Evolutionary conservation across 2,888 invertebrate genomes (phyloP), one percentile per base, ranked within the genome.

Genomic region (Phalangium opilio): DNA sequence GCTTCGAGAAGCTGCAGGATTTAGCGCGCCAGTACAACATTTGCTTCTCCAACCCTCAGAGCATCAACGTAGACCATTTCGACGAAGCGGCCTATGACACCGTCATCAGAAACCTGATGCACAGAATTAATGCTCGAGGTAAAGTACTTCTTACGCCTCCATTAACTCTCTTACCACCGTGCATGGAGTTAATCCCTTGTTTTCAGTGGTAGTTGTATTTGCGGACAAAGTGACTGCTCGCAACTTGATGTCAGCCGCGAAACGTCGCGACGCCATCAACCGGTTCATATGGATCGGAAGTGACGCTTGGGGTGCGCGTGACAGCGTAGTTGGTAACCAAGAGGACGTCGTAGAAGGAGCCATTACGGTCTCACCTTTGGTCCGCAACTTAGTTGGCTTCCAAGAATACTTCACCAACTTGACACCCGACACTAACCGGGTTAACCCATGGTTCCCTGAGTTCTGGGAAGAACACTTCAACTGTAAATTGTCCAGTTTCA

Each of bases 251-350:
- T 61, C 66, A 35, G 67, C 70, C 5, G 71, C 70, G 1, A 58
- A 62, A 1, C 53, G 64, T 1, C 61, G 59, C 0, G 59, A 63
- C 2, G 55, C 49, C 58, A 60, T 35, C 55, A 59, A 51, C 18
- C 60, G 61, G 2, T 70, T 71, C 57, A 65, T 71, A 3, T 74
- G 73, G 73, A 64, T 74, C 39, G 72, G 73, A 7, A 71, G 70
- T 41, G 73, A 74, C 52, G 71, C 70, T 3, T 74, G 74, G 74
- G 67, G 61, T 34, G 64, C 63, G 7, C 53, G 63, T 10, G 50
- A 55, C 14, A 50, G 56, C 12, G 57, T 60, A 11, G 59, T 57
- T 19, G 45, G 58, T 51, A 58, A 62, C 18, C 51, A 62, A 44
- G 64, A 66, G 42, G 53, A 60, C 2, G 65, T 70, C 1, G 63